Conservation (phyloP, 2,113 vertebrate genomes). For the Tupaia tana region DNA sequence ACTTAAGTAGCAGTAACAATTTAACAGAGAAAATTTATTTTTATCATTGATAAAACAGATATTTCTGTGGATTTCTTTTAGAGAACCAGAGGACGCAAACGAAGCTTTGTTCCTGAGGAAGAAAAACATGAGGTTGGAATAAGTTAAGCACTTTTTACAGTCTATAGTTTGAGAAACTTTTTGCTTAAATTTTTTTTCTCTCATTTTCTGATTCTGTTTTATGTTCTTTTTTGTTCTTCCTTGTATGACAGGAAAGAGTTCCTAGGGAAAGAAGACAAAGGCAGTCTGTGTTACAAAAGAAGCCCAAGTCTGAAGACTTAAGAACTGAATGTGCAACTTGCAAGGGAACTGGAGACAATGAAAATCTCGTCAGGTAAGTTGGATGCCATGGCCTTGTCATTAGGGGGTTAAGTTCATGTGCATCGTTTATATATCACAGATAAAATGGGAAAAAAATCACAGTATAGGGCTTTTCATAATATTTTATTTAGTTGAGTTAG, state of each 20-base stretch:
- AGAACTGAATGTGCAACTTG: constrained; percentile 96
- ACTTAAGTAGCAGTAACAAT: constrained; percentile 8
- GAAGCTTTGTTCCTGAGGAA: constrained; percentile 94
- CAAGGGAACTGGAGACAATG: constrained; percentile 97
- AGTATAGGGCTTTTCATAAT: constrained; percentile 20
- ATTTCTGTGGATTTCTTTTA: constrained; percentile 81
- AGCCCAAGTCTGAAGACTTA: constrained; percentile 95
- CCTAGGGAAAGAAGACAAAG: constrained; percentile 94
- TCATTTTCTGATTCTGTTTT: background rate
- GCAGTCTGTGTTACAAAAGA: constrained; percentile 94
- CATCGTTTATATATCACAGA: constrained; percentile 78
- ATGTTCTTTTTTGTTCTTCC: constrained; percentile 48
- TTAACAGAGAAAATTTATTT: constrained; percentile 51
- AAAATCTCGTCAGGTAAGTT: constrained; percentile 97
- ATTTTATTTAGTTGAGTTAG: constrained; percentile 3
- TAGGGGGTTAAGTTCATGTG: constrained; percentile 85
- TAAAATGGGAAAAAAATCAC: constrained; percentile 62
- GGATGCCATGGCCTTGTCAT: constrained; percentile 74
- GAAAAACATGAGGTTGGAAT: constrained; percentile 95
- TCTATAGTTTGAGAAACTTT: constrained; percentile 51
- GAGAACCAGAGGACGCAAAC: constrained; percentile 98
- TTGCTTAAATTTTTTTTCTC: constrained; percentile 21
- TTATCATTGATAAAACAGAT: constrained; percentile 52
- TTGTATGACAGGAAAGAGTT: constrained; percentile 91
- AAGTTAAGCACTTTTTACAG: constrained; percentile 72